Conservation (phyloP, 2,797 vertebrate genomes). For the Uromys caudimaculatus region DNA sequence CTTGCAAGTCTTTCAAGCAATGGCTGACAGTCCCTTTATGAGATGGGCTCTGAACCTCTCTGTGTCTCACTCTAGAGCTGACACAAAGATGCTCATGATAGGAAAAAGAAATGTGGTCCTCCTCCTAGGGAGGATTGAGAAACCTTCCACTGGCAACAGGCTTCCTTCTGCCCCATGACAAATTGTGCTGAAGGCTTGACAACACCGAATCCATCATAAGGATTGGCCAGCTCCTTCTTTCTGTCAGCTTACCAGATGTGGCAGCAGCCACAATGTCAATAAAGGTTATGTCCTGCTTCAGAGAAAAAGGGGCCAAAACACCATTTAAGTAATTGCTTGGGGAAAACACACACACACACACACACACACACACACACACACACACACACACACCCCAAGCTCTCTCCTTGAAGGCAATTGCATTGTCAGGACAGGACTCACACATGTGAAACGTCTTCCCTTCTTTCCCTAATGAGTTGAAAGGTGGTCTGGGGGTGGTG, state of each 20-base stretch:
- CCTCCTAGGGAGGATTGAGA: not conserved
- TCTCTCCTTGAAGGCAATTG: constrained; percentile 32
- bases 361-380: not conserved
- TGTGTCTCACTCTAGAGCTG: not conserved
- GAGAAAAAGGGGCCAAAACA: constrained; percentile 69
- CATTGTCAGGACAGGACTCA: not conserved
- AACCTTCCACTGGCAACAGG: constrained; percentile 23
- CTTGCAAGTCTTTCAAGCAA: not conserved
- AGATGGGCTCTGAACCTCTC: not conserved
- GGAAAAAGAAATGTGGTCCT: not conserved
- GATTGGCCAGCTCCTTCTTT: constrained; percentile 51
- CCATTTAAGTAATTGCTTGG: constrained; percentile 70
- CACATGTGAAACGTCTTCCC: not conserved
- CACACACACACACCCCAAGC: constrained; percentile 13
- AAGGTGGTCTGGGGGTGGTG: not conserved
- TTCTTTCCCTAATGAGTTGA: constrained; percentile 41
- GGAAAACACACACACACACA: not conserved
- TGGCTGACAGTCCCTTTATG: not conserved
- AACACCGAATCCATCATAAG: constrained; percentile 35
- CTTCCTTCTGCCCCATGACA: constrained; percentile 27
- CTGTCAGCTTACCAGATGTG: constrained; percentile 69
- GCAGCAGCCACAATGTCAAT: constrained; percentile 71
- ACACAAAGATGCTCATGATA: not conserved
- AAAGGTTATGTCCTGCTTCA: constrained; percentile 75
- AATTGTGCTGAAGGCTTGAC: constrained; percentile 63